phyloP scores from a whole-genome alignment of 2,113 vertebrate species.

The Lycocorax pyrrhopterus region DNA sequence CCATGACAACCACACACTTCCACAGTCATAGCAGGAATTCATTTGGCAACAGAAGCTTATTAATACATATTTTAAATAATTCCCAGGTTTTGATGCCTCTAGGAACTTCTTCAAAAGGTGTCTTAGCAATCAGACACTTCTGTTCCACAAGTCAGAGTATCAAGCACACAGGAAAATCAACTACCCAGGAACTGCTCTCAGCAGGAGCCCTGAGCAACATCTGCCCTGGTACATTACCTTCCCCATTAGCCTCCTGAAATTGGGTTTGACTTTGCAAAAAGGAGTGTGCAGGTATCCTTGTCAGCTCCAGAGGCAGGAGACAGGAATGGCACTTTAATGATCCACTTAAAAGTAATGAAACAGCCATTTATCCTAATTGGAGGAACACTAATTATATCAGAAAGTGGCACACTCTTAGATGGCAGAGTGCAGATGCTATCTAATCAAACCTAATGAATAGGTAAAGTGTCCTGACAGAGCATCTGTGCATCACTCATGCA shows the following conservation, averaged over 20 bases:
- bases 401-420: slow-evolving; percentile 15
- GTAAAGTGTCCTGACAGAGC: not conserved
- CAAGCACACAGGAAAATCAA: not conserved
- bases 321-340: slow-evolving; percentile 36
- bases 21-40: not conserved
- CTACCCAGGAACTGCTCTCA: slow-evolving; percentile 2
- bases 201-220: not conserved
- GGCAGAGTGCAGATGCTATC: slow-evolving; percentile 34
- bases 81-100: not conserved
- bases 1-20: not conserved
- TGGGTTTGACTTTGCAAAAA: slow-evolving; percentile 12
- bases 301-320: slow-evolving; percentile 9
- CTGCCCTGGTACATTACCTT: not conserved
- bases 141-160: not conserved
- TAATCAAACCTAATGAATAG: slow-evolving; percentile 50
- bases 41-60: not conserved
- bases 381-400: slow-evolving; percentile 28
- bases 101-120: not conserved
- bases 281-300: not conserved
- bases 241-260: slow-evolving; percentile 37
- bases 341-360: slow-evolving; percentile 53
- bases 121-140: not conserved
- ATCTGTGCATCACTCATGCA: not conserved
- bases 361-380: slow-evolving; percentile 49
- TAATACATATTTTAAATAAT: not conserved